phyloP scores from a whole-genome alignment of 2,113 vertebrate species.

The Odocoileus hemionus region DNA sequence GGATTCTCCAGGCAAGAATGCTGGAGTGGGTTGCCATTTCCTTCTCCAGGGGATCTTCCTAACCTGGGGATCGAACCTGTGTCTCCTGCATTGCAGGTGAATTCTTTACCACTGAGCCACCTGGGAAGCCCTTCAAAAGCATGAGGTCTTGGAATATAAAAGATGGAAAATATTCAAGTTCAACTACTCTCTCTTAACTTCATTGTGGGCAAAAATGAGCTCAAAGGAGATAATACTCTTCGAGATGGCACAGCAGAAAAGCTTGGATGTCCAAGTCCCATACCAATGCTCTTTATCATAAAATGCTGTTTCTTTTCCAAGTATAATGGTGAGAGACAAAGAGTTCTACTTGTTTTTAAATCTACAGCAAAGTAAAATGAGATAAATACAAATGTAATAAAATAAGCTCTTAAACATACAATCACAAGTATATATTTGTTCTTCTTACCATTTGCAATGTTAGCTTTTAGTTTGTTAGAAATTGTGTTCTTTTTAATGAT shows the following conservation, averaged over 20 bases:
- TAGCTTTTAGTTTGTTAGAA: not conserved
- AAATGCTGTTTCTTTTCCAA: not conserved
- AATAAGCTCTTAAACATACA: conserved; percentile 4
- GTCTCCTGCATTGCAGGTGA: not conserved
- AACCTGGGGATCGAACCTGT: not conserved
- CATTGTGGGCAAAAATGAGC: not conserved
- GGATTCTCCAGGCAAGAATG: not conserved
- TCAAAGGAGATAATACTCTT: not conserved
- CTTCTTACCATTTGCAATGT: not conserved
- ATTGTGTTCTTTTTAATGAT: conserved; percentile 6
- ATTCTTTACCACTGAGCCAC: not conserved
- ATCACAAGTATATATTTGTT: not conserved
- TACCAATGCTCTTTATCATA: not conserved
- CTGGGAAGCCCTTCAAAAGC: not conserved
- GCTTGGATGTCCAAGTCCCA: not conserved
- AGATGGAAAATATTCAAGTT: not conserved
- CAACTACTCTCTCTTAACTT: not conserved
- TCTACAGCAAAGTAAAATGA: not conserved
- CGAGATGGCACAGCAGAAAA: not conserved
- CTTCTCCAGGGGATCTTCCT: not conserved
- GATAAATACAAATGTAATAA: not conserved
- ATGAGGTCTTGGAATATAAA: not conserved
- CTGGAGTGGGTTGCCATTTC: not conserved
- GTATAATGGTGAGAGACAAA: not conserved
- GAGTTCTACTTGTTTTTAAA: not conserved